Evolutionary conservation across 1,140 invertebrate species (phyloP).

Genomic region (Drosophila murphyi): DNA sequence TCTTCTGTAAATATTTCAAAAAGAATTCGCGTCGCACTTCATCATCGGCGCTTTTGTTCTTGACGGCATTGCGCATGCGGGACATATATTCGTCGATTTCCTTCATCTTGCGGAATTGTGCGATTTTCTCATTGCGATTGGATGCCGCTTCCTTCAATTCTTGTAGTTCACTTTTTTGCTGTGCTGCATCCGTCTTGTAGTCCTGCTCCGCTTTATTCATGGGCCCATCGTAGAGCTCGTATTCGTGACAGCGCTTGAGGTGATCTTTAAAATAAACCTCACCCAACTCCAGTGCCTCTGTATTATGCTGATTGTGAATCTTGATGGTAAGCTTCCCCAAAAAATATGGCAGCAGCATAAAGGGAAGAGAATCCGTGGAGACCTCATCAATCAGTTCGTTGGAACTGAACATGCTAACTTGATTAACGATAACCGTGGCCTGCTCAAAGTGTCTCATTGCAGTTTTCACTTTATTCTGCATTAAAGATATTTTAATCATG

Average conservation of each 20-base stretch:
- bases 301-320: slow-evolving; percentile 87
- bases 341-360: slow-evolving; percentile 92
- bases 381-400: slow-evolving; percentile 96
- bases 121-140: slow-evolving; percentile 90
- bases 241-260: slow-evolving; percentile 91
- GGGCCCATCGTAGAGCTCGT: slow-evolving; percentile 88
- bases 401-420: slow-evolving; percentile 92
- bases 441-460: slow-evolving; percentile 91
- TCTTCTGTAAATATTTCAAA: slow-evolving; percentile 90
- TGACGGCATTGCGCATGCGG: slow-evolving; percentile 87
- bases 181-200: slow-evolving; percentile 29
- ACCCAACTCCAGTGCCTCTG: slow-evolving; percentile 89
- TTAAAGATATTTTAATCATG: slow-evolving; percentile 2
- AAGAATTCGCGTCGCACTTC: slow-evolving; percentile 93
- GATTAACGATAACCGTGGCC: slow-evolving; percentile 90
- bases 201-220: slow-evolving; percentile 31
- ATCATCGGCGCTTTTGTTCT: slow-evolving; percentile 90
- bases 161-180: slow-evolving; percentile 71
- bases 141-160: slow-evolving; percentile 84
- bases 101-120: slow-evolving; percentile 92
- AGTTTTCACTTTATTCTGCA: slow-evolving; percentile 88
- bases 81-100: slow-evolving; percentile 90
- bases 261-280: slow-evolving; percentile 95
- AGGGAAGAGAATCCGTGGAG: slow-evolving; percentile 93
- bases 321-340: slow-evolving; percentile 89